Evolutionary conservation across 2,888 invertebrate genomes (phyloP), one percentile per base, ranked within the genome.

Genomic region (Sesia apiformis): DNA sequence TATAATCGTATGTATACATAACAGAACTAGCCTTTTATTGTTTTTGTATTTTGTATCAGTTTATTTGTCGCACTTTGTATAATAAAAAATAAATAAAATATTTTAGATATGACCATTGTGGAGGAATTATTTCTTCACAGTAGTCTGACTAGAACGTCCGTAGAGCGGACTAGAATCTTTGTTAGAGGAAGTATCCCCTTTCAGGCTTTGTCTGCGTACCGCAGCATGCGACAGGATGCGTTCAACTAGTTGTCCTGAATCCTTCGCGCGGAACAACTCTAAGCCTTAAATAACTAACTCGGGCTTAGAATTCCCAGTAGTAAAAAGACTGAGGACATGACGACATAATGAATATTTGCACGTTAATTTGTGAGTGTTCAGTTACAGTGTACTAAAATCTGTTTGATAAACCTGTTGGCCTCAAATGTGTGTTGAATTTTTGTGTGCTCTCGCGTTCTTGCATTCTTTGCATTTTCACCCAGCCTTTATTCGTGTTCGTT

Each of bases 111-210:
- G 50, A 23, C 50, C 50, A 50, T 4, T 50, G 39, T 50, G 38
- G 50, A 50, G 23, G 5, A n/a, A 4, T 46, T 46, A 46, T 46
- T 8, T 23, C 46, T n/a, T 46, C n/a, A 8, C 46, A 46, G 23
- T 23, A 23, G 23, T 42, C 49, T 62, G 66, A 72, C 70, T 72
- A 74, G 73, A 71, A 68, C 67, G 73, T 75, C 74, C 70, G 74
- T 78, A 82, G 78, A 74, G 73, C 39, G 65, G 67, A 64, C 74
- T 76, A 72, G 72, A 74, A 70, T 79, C 77, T 73, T 81, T 84
- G 88, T 84, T 78, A 77, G 73, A 83, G 84, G 86, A 85, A 87
- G 83, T 88, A 86, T 88, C 86, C 69, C 69, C 81, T 88, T 87
- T 84, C 88, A 70, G 59, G 73, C 82, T 83, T 87, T 88, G 86